Base-by-base conservation (phyloP, 2,113 vertebrate species). In the Oncorhynchus nerka region DNA sequence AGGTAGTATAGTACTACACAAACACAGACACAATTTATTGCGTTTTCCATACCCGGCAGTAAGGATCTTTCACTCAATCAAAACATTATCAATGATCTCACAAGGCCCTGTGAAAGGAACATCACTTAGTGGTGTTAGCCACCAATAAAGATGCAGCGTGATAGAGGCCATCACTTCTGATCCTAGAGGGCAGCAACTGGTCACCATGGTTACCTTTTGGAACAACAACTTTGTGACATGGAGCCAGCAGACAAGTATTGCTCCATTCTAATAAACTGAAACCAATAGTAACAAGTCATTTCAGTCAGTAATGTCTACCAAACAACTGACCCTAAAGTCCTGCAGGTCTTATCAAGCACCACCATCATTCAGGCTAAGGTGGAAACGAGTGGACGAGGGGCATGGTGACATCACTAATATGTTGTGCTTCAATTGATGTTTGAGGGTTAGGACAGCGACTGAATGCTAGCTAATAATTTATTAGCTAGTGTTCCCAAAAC, bases 1-100 rank as follows among this genome's bases (percentile, higher is more conserved):
- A 49, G 16, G 24, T 24, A 71, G 22, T 55, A 57, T 19, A 19
- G 8, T 45, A 45, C 30, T 13, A 61, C n/a, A 65, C 12, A 73
- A 66, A 71, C 34, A 39, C 7, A 49, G 12, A 71, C 68, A 15
- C 70, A 55, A 78, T 61, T 82, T 84, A 81, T 83, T 84, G 82
- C 84, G 72, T 79, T 73, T 79, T 76, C 16, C 65, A 74, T 59
- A 73, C 68, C 34, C 5, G 15, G 39, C 8, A 8, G 20, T 49
- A 28, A 30, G 28, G 65, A 64, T 49, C 79, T 75, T 57, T 71
- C 57, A 30, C 26, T 67, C 65, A 45, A 45, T 45, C 8, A 26
- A 75, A 24, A 71, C 45, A 16, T 61, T 28, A 62, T 74, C 62
- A 26, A 32, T 66, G 16, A 66, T 20, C 4, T 57, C 8, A 76